Evolutionary conservation across 2,888 invertebrate species (phyloP), one percentile per base, ranked within the genome.

Genomic region (Catotricha subobsoleta): DNA sequence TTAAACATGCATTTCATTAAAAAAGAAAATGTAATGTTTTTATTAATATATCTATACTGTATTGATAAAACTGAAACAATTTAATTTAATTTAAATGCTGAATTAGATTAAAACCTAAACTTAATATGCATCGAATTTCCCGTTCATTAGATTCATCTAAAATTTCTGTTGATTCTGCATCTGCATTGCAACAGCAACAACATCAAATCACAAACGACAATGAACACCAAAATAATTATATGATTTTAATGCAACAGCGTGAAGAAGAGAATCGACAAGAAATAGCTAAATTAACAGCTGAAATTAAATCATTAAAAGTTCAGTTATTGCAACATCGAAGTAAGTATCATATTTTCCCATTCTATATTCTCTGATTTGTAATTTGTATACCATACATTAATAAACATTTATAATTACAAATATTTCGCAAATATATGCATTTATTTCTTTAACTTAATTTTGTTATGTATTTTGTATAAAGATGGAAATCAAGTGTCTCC

Each of bases 201-300:
- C 37, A 30, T 3, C 21, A 33, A 23, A 31, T 40, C n/a, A n/a
- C n/a, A n/a, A n/a, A n/a, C n/a, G n/a, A 51, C 36, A 47, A 48
- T 20, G 48, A 51, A n/a, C 41, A 44, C 34, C 51, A 53, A 37
- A 52, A 64, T 41, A 64, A 64, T 36, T 66, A 68, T 50, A 65
- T 66, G 34, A 65, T 64, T 48, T 58, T 71, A 15, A 51, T 72
- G 40, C 70, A 69, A 48, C 70, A 72, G 48, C 57, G 72, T 6
- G 74, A 74, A 51, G 72, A 74, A 48, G 72, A 72, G 52, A 70
- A 69, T 48, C 59, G 67, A 34, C 65, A 67, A 43, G 72, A 74
- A 59, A 68, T 75, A 27, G 69, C 71, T 43, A 63, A 72, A 41
- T 64, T 75, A 27, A 72, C 71, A 19, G 68, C 71, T 10, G 73